Evolutionary conservation across 2,113 vertebrate species (phyloP).

Genomic region (Ciconia maguari): DNA sequence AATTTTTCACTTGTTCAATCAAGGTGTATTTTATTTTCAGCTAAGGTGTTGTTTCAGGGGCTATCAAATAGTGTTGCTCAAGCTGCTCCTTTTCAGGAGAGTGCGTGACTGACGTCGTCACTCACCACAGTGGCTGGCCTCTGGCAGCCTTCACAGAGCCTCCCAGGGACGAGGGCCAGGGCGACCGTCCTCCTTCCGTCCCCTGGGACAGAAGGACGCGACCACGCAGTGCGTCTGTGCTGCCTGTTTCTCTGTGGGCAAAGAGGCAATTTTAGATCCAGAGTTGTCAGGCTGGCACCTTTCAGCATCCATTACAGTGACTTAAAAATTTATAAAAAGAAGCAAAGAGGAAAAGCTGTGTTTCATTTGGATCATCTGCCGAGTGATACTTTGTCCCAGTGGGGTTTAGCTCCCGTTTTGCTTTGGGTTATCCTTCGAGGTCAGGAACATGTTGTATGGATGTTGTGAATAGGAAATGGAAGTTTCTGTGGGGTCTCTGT

Average conservation of each 20-base stretch:
- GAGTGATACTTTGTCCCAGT: neutral
- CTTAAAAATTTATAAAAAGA: neutral
- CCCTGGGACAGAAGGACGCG: neutral
- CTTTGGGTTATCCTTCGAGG: neutral
- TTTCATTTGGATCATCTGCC: neutral
- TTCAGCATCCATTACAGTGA: neutral
- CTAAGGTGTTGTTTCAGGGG: neutral
- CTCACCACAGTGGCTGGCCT: neutral
- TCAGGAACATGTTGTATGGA: neutral
- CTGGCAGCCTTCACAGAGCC: neutral
- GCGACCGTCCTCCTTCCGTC: neutral
- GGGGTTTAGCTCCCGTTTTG: neutral
- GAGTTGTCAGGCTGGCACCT: neutral
- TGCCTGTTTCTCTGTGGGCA: neutral
- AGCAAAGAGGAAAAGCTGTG: neutral
- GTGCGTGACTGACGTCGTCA: accelerated
- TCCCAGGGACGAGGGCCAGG: neutral
- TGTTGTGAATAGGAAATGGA: neutral
- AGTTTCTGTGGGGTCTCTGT: neutral
- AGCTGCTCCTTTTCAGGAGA: neutral
- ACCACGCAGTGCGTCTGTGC: accelerated
- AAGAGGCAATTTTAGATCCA: neutral
- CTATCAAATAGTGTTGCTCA: neutral
- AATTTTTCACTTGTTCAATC: neutral
- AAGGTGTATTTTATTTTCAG: neutral